Percentiles rank a stretch among this genome's conserved stretches.
These are phyloP conservation scores for Metopolophium dirhodum DNA, from an alignment of 1,140 invertebrate species.

Conservation along the genomic window DNA sequence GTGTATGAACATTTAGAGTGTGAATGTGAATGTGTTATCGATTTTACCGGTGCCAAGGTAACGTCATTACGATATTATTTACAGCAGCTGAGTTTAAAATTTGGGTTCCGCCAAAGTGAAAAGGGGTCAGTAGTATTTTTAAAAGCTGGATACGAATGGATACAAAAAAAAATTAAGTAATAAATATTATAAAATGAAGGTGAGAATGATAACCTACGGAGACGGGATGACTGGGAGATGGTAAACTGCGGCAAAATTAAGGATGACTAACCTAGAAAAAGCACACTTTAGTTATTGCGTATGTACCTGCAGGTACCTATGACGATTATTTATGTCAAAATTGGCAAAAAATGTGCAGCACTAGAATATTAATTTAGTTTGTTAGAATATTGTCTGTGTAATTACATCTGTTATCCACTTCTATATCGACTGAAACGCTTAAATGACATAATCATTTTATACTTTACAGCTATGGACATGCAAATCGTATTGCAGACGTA, in stretches of 20 bases:
- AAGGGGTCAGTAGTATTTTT: not conserved
- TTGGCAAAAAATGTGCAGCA: not conserved
- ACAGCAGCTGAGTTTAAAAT: not conserved
- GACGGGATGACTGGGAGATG: too few relatives aligned
- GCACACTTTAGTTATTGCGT: too few relatives aligned
- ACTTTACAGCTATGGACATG: not conserved
- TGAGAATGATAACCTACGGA: not conserved
- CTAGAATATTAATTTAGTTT: too few relatives aligned
- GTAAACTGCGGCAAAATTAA: too few relatives aligned
- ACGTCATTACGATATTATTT: not conserved
- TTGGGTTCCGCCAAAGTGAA: not conserved
- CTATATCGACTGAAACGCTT: not conserved
- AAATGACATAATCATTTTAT: not conserved
- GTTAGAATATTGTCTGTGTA: not conserved
- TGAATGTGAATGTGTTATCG: too few relatives aligned
- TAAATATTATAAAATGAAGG: not conserved
- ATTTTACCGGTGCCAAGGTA: not conserved
- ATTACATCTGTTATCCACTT: not conserved
- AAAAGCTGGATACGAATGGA: not conserved
- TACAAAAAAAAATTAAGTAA: not conserved
- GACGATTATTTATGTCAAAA: not conserved
- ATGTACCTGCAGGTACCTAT: too few relatives aligned
- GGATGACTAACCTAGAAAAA: too few relatives aligned
- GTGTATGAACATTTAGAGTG: not conserved
- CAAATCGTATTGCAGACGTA: not conserved